Conservation (phyloP, 2,888 invertebrate genomes). For the Acrocyrtus sp. region DNA sequence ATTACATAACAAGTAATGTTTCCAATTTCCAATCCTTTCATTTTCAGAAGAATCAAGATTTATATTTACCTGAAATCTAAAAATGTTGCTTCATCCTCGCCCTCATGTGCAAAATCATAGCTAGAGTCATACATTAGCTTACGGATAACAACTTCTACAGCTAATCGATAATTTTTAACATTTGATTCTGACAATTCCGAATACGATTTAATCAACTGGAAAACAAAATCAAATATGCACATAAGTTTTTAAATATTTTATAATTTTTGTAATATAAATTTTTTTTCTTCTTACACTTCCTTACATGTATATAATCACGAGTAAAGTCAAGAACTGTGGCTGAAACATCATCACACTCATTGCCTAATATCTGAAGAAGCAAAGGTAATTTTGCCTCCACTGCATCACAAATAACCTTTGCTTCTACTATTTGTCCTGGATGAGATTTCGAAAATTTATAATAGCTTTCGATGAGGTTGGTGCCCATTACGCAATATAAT, state of each 20-base stretch:
- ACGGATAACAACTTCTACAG: slow-evolving; percentile 68
- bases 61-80: slow-evolving; percentile 67
- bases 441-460: slow-evolving; percentile 65
- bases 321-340: slow-evolving; percentile 68
- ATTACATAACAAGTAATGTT: not conserved
- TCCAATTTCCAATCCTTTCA: too few relatives aligned
- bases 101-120: slow-evolving; percentile 69
- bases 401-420: slow-evolving; percentile 61
- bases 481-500: slow-evolving; percentile 69
- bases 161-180: slow-evolving; percentile 66
- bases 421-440: slow-evolving; percentile 44
- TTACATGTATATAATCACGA: slow-evolving; percentile 68
- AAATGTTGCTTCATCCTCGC: slow-evolving; percentile 70
- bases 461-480: slow-evolving; percentile 68
- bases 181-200: slow-evolving; percentile 65
- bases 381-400: slow-evolving; percentile 68
- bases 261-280: not conserved
- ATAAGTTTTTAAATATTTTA: not conserved
- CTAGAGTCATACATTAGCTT: slow-evolving; percentile 69
- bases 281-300: too few relatives aligned
- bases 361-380: slow-evolving; percentile 68
- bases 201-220: slow-evolving; percentile 67
- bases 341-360: slow-evolving; percentile 70
- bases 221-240: slow-evolving; percentile 28
- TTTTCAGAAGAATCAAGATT: not conserved